Percentiles rank a stretch among this genome's conserved stretches.
Evolutionary conservation across 92 coral and sea anemone genomes (phyloP).

Genomic region (Umimayanthus chanpuru): DNA sequence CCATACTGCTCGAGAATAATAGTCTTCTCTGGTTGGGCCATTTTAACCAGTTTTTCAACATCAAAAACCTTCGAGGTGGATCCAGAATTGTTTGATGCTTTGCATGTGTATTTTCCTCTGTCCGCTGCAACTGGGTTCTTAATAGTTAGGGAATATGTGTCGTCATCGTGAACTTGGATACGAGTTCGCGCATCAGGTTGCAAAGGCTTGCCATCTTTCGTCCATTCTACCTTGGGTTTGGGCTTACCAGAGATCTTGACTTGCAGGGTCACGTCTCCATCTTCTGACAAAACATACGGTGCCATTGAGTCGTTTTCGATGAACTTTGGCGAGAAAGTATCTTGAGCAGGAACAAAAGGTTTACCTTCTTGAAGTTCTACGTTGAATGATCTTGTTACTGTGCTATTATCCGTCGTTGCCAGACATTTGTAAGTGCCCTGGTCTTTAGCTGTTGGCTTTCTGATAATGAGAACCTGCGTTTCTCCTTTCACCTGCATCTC

Average conservation of each 20-base stretch:
- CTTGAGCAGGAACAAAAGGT: conserved; percentile 8
- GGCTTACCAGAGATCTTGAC: conserved; percentile 81
- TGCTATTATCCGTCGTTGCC: conserved; percentile 68
- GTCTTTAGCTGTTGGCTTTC: conserved; percentile 70
- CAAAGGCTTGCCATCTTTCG: conserved; percentile 55
- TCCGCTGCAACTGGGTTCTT: conserved; percentile 52
- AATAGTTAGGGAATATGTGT: conserved; percentile 54
- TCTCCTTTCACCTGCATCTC: conserved; percentile 51
- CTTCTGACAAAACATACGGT: conserved; percentile 48
- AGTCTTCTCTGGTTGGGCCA: conserved; percentile 28
- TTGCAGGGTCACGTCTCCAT: conserved; percentile 73
- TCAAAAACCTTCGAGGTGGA: conserved; percentile 14
- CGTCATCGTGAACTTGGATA: conserved; percentile 57
- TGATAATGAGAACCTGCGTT: conserved; percentile 66
- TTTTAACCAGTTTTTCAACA: conserved; percentile 22
- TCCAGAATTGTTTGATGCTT: conserved; percentile 85
- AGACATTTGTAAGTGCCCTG: conserved; percentile 83
- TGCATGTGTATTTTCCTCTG: conserved; percentile 61
- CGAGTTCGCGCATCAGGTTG: conserved; percentile 35
- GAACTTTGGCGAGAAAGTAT: conserved; percentile 68
- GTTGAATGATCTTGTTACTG: conserved; percentile 46
- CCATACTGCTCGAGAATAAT: conserved; percentile 32
- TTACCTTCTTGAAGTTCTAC: conserved; percentile 30
- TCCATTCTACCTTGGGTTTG: conserved; percentile 87
- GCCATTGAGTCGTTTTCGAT: conserved; percentile 72